phyloP scores from a whole-genome alignment of 2,113 vertebrate species.

The Gulo gulo region DNA sequence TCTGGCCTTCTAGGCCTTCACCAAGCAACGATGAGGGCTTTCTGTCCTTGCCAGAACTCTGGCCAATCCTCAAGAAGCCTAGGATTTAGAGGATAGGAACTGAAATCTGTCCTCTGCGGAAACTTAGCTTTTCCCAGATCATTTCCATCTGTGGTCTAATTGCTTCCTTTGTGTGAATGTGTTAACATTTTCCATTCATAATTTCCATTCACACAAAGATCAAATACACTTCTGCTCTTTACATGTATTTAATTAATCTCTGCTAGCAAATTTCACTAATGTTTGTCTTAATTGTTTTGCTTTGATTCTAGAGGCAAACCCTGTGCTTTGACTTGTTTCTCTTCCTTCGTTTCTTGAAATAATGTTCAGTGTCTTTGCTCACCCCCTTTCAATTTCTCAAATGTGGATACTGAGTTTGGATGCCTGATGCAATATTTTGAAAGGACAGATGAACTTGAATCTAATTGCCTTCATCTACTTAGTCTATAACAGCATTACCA shows the following conservation, averaged over 20 bases:
- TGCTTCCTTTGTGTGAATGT: neutral
- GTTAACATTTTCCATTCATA: neutral
- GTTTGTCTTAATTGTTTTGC: neutral
- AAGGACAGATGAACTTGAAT: neutral
- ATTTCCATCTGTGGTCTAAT: neutral
- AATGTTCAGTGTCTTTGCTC: neutral
- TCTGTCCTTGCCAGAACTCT: neutral
- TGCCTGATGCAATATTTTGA: neutral
- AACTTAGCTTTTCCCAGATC: neutral
- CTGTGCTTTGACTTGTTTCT: neutral
- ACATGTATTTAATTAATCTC: neutral
- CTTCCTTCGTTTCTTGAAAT: neutral
- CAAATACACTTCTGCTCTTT: neutral
- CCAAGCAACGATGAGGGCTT: neutral
- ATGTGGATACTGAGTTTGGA: neutral
- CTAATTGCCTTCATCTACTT: neutral
- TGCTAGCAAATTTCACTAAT: neutral
- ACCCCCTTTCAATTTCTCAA: neutral
- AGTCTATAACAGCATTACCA: neutral
- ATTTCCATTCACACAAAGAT: neutral
- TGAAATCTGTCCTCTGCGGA: neutral
- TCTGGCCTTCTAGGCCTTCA: neutral
- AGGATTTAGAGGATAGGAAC: neutral
- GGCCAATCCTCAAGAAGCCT: neutral
- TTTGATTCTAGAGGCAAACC: neutral